These are phyloP conservation scores for Pachyramphus minor DNA, from an alignment of 2,113 vertebrate genomes.

Conservation along the genomic window DNA sequence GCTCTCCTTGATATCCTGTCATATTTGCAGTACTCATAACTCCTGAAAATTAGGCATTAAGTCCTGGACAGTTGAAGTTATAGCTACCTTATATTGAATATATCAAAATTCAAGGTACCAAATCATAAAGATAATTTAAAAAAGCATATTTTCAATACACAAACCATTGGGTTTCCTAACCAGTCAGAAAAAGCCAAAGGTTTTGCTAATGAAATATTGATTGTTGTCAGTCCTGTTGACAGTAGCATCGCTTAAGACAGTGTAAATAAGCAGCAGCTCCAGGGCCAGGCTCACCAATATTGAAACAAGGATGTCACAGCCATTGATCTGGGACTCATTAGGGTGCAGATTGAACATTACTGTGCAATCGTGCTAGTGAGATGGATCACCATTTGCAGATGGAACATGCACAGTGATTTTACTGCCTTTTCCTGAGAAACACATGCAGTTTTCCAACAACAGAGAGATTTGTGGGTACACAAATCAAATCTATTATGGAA, in stretches of 20 bases:
- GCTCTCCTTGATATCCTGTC: neutral
- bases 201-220: constrained; percentile 65
- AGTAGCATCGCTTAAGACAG: neutral
- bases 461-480: neutral
- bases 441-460: neutral
- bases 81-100: neutral
- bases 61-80: neutral
- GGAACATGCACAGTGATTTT: neutral
- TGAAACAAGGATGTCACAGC: constrained; percentile 27
- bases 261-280: constrained; percentile 34
- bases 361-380: neutral
- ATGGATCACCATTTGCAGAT: neutral
- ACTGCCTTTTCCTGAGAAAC: neutral
- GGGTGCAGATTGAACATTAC: constrained; percentile 23
- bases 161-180: neutral
- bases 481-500: constrained; percentile 1
- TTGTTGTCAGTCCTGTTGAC: constrained; percentile 27
- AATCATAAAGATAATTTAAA: neutral
- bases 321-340: constrained; percentile 41
- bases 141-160: neutral
- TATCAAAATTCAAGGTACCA: neutral
- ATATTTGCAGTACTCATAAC: neutral
- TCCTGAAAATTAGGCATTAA: neutral
- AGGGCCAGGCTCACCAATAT: constrained; percentile 27
- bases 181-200: neutral